These are phyloP conservation scores for Epinotia ramella DNA, from an alignment of 2,888 invertebrate genomes.

Conservation along the genomic window DNA sequence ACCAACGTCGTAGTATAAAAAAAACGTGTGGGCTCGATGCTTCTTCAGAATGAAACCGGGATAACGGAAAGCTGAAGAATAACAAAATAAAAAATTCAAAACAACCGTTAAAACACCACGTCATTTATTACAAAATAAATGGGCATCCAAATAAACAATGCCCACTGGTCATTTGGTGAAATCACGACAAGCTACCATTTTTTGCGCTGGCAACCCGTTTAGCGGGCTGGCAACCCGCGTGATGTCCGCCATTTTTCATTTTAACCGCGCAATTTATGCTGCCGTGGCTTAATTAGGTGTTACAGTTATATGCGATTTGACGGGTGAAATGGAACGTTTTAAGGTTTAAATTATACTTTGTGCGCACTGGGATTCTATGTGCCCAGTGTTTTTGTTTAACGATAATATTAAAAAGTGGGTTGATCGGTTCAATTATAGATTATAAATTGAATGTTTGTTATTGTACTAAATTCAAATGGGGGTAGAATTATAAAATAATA, in stretches of 20 bases:
- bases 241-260: slow-evolving; percentile 48
- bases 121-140: slow-evolving; percentile 42
- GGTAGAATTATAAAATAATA: no score
- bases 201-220: slow-evolving; percentile 45
- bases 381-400: slow-evolving; percentile 15
- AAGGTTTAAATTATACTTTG: slow-evolving; percentile 29
- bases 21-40: no score
- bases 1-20: no score
- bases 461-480: no score
- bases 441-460: no score
- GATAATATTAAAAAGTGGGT: not conserved
- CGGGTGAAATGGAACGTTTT: slow-evolving; percentile 20
- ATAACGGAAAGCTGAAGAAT: not conserved
- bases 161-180: slow-evolving; percentile 46
- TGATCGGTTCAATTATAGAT: slow-evolving; percentile 8
- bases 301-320: slow-evolving; percentile 39
- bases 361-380: not conserved
- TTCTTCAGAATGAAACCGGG: no score
- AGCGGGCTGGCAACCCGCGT: slow-evolving; percentile 33
- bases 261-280: slow-evolving; percentile 46
- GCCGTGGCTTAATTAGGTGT: slow-evolving; percentile 47
- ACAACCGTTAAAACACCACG: slow-evolving; percentile 14
- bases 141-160: slow-evolving; percentile 41
- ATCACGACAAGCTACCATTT: slow-evolving; percentile 47
- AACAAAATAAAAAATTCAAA: not conserved